Evolutionary conservation across 1,140 invertebrate species (phyloP), one percentile per base, ranked within the genome.

Genomic region (Aethina tumida): DNA sequence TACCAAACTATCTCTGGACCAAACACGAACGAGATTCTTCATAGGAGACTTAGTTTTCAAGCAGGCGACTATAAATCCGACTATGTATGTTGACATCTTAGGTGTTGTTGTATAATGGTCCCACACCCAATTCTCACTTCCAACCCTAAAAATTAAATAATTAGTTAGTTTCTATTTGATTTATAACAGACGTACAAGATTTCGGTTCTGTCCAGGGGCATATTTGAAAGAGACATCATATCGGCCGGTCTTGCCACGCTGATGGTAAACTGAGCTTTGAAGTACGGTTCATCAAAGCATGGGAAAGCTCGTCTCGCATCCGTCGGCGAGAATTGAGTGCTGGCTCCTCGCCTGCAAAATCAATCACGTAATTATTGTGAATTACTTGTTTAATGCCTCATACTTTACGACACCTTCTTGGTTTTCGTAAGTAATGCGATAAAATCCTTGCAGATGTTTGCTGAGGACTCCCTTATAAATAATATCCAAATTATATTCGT

Each of bases 81-180:
- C 79, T 12, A 96, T 62, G 56, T 96, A 96, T 0, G 92, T 93
- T 0, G 89, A 92, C 91, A 96, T 96, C 8, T 80, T 80, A 4
- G 90, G 71, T 0, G 84, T 84, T 45, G 77, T 75, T 13, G 81
- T 68, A 55, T 83, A 95, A 37, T 79, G 70, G 57, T 90, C 84
- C 75, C 81, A 82, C 3, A 42, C 15, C 37, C 36, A 43, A 21
- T 34, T 32, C 15, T 27, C 4, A 32, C 27, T 13, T 15, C 12
- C 28, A 2, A 3, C 12, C 17, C 42, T 45, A 24, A 3, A 39
- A 39, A 31, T 35, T 25, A 20, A 13, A 19, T n/a, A 22, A 7
- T 22, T n/a, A 22, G 6, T 22, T 22, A 22, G 21, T 7, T 22
- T 22, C n/a, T n/a, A 22, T 6, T 7, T n/a, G n/a, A n/a, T n/a